Evolutionary conservation across 2,797 vertebrate genomes (phyloP), one percentile per base, ranked within the genome.

Genomic region (Scolopax bukidnonensis): DNA sequence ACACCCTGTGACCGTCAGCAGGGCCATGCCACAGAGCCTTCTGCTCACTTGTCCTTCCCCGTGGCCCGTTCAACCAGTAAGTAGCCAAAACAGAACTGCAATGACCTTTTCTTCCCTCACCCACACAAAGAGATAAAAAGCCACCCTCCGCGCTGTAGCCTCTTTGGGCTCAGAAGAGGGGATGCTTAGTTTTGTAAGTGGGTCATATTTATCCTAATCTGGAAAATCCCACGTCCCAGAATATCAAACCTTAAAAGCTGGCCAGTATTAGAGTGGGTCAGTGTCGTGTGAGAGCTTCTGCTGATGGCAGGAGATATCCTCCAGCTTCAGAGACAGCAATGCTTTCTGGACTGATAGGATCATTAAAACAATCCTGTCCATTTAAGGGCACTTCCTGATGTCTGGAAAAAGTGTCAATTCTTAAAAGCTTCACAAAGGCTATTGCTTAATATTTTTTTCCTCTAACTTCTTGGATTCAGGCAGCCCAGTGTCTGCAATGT

Each of bases 361-460:
- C 79, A 36, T 1, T 84, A 43, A 91, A 95, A 60, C 1, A 0
- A 76, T 78, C 80, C 45, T 61, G 79, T 63, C 67, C 76, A 56
- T 77, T 93, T 75, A 93, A 6, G 5, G 60, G 38, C 36, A 84
- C 61, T 95, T 91, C 81, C 86, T 88, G 61, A 90, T 4, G 5
- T 84, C 74, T 93, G 80, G 89, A 76, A 92, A 93, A 93, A 93
- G 54, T 36, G 38, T 53, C 60, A 9, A 1, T 83, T 85, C 67
- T 91, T 80, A 87, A 87, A 87, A 79, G 45, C 27, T 38, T 87
- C 48, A 89, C 68, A 84, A 92, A 94, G 38, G 41, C 33, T 64
- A 12, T 36, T 54, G 45, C 16, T 63, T 56, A 23, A 51, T 41
- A 43, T 41, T 79, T 82, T 78, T n/a, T 64, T 6, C 5, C 50